These are phyloP conservation scores for Crypturellus tataupa DNA, from an alignment of 2,797 vertebrate species.

Conservation along the genomic window DNA sequence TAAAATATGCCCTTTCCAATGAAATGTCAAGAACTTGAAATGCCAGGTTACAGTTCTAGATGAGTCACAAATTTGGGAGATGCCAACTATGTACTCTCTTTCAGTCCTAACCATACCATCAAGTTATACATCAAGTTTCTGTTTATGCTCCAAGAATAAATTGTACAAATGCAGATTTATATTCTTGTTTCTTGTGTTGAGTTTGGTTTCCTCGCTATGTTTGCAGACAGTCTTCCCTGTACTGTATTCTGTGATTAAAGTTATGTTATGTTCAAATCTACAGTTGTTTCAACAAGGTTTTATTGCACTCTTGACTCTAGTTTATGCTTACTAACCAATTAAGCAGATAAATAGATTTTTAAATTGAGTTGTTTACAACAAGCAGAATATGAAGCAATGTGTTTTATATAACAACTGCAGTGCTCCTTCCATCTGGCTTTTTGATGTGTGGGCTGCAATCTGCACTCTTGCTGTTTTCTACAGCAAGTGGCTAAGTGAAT, in stretches of 20 bases:
- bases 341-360: slow-evolving; percentile 5
- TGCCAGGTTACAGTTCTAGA: neutral
- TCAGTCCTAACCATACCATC: neutral
- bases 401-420: neutral
- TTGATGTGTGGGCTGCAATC: neutral
- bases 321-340: slow-evolving; percentile 16
- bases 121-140: neutral
- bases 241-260: neutral
- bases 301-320: neutral
- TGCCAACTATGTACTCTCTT: neutral
- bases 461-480: neutral
- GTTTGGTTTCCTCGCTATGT: neutral
- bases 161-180: neutral
- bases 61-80: neutral
- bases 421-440: neutral
- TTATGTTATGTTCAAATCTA: neutral
- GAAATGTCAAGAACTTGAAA: neutral
- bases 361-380: neutral
- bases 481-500: neutral
- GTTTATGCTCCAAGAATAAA: neutral
- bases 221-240: neutral
- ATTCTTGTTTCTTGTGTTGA: neutral
- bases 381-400: neutral
- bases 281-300: slow-evolving; percentile 1
- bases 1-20: neutral